Base-by-base conservation (phyloP, 2,113 vertebrate genomes). In the Microtus oregoni region DNA sequence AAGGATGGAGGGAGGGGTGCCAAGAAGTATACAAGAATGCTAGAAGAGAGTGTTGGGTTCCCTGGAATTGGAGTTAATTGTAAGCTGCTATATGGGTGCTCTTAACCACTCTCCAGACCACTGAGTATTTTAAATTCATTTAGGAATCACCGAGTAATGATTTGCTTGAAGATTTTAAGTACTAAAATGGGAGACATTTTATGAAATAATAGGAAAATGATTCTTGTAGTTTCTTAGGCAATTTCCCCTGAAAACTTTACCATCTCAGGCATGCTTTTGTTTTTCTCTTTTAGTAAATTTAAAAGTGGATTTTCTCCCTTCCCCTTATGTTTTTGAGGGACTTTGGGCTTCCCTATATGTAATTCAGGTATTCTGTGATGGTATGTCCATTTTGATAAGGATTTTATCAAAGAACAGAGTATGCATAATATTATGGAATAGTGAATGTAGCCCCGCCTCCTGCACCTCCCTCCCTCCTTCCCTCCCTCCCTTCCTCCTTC, bases 71-170 rank as follows among this genome's bases (percentile, higher is more conserved):
- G 50, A 81, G 20, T 58, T 81, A 58, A 58, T 58, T 58, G 55
- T 1, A n/a, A 22, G 78, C 10, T 81, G 78, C 52, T 35, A 13
- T 55, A 24, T 58, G 50, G 30, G 10, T 58, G 50, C 35, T 81
- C 78, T 58, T 58, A 58, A 81, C 5, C 32, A 61, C 52, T 81
- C 32, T 81, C 52, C 52, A 81, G 35, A 81, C 78, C 35, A 32
- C 5, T n/a, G 22, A n/a, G 38, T 88, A 58, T 96, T 94, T 94
- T 79, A 92, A 94, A 50, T 86, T 94, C 17, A 75, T 95, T 93
- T 89, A 30, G 89, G 58, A 89, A 90, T 28, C 13, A 24, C 47
- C 47, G 14, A 81, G 15, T 93, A 63, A 67, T 79, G 32, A 55
- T 8, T 70, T 63, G 9, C 52, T 85, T 87, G 55, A 32, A 93